A percentile compares a stretch with the other conserved stretches of the same genome.
phyloP scores from a whole-genome alignment of 2,888 invertebrate species.

The Plebejus anna region DNA sequence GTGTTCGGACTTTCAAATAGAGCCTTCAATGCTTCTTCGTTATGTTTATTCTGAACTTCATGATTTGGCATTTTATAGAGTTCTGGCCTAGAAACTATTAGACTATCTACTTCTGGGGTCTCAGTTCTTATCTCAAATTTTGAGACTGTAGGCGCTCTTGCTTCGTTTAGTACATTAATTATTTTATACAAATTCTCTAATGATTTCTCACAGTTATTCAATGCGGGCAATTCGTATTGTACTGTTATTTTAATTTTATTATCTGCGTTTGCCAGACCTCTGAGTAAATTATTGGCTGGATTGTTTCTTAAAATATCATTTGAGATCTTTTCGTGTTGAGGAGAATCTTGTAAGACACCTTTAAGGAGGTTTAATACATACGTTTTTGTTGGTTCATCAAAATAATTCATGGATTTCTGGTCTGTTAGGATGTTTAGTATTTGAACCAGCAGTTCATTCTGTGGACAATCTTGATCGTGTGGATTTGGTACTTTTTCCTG shows the following conservation, averaged over 20 bases:
- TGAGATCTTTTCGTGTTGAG: neutral
- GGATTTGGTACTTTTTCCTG: neutral
- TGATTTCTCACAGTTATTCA: neutral
- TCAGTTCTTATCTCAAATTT: neutral
- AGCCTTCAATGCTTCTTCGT: neutral
- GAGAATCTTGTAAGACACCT: neutral
- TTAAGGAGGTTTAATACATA: neutral
- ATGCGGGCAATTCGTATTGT: neutral
- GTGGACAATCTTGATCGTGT: neutral
- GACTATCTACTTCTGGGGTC: neutral
- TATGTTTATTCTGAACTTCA: neutral
- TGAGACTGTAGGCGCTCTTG: neutral
- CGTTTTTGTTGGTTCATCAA: neutral
- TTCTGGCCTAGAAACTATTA: neutral
- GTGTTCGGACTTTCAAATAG: neutral
- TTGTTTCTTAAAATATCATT: neutral
- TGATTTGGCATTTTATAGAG: neutral
- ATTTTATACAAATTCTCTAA: constrained; percentile 4
- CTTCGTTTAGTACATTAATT: neutral
- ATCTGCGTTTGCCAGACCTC: neutral
- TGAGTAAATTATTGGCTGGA: neutral
- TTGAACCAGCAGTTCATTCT: neutral
- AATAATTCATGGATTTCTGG: neutral
- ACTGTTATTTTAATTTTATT: neutral
- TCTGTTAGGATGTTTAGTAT: neutral